Conservation (phyloP, 2,113 vertebrate species). For the Thinocorus orbignyianus region DNA sequence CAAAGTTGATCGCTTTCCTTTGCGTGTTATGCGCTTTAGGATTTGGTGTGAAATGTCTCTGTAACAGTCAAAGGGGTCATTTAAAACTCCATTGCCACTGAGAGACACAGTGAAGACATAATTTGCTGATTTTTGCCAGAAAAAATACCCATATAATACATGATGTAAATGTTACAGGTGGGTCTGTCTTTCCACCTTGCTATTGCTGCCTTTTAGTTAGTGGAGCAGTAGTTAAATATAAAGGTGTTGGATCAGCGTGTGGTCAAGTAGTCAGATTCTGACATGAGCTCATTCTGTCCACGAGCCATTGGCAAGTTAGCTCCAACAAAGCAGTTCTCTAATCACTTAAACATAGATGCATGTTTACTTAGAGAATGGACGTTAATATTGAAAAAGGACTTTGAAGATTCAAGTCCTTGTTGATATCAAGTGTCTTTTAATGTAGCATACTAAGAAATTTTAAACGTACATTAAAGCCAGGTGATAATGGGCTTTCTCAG, state of each 20-base stretch:
- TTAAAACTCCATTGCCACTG: not conserved
- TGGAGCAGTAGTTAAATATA: not conserved
- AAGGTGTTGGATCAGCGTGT: not conserved
- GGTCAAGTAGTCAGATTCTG: not conserved
- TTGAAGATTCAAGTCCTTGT: not conserved
- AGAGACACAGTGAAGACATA: not conserved
- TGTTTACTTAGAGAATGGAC: not conserved
- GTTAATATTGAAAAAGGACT: not conserved
- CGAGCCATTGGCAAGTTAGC: not conserved
- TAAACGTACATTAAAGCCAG: not conserved
- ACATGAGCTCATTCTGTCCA: not conserved
- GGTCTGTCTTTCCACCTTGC: not conserved
- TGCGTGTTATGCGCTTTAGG: accelerated
- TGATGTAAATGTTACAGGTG: not conserved
- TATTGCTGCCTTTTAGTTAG: not conserved
- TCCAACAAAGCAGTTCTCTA: not conserved
- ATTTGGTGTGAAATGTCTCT: not conserved
- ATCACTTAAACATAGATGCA: not conserved
- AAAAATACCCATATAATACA: not conserved
- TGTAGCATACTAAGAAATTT: not conserved
- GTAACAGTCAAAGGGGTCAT: not conserved
- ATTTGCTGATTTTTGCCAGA: not conserved
- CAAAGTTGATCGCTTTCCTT: not conserved
- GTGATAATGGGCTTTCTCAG: not conserved
- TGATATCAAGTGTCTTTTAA: not conserved